Percentiles rank a stretch among this genome's conserved stretches.
phyloP scores from a whole-genome alignment of 2,888 invertebrate genomes.

The Lymantria dispar region DNA sequence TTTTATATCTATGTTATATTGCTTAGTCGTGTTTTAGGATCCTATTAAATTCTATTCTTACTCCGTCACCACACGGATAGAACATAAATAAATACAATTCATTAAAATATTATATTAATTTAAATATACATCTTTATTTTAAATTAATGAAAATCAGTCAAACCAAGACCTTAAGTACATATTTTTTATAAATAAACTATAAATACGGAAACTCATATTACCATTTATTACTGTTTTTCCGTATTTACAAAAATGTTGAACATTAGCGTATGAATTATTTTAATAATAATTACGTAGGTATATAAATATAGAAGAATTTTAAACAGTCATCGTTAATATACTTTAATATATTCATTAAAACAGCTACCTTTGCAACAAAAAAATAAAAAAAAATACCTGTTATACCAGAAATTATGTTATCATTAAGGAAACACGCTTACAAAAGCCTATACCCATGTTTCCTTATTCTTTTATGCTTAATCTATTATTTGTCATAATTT shows the following conservation, averaged over 20 bases:
- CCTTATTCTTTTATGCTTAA: too few species aligned
- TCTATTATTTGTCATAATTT: too few species aligned
- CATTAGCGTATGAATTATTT: background rate
- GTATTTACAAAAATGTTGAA: background rate
- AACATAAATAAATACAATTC: too few species aligned
- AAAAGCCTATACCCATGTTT: background rate
- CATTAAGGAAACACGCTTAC: slow-evolving; percentile 8
- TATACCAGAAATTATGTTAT: background rate
- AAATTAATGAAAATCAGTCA: background rate
- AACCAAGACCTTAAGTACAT: background rate
- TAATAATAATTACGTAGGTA: background rate
- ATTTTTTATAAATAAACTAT: background rate
- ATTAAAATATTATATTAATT: too few species aligned
- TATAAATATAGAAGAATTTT: background rate
- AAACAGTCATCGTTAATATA: background rate
- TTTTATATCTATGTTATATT: too few species aligned
- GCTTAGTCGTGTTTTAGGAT: too few species aligned
- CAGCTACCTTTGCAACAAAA: background rate
- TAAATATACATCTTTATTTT: too few species aligned
- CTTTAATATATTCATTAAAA: background rate
- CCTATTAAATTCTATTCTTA: too few species aligned
- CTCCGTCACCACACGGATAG: too few species aligned
- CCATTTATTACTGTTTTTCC: background rate
- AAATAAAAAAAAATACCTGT: background rate
- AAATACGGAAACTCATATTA: background rate